phyloP scores from a whole-genome alignment of 2,888 invertebrate genomes.

The Chymomyza amoena region DNA sequence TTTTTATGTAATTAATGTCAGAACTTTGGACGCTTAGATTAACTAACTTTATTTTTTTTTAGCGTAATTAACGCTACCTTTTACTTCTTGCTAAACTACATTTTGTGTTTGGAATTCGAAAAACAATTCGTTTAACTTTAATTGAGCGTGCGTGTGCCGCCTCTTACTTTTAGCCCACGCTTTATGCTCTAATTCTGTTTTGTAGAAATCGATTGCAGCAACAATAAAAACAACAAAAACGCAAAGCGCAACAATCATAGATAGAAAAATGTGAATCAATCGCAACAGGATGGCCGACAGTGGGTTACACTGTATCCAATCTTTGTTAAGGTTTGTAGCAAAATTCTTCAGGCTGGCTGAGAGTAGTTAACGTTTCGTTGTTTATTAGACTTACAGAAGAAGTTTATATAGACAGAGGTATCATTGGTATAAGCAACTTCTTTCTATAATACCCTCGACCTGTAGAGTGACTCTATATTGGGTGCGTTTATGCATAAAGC shows the following conservation, averaged over 20 bases:
- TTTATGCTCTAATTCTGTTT: constrained; percentile 69
- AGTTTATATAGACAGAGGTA: too few species aligned
- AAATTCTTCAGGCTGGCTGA: too few species aligned
- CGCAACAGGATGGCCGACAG: constrained; percentile 30
- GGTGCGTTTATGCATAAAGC: background rate
- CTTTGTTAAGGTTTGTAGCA: background rate
- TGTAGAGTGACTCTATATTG: too few species aligned
- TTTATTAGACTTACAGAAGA: too few species aligned
- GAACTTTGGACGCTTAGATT: background rate
- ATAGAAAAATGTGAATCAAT: constrained; percentile 45
- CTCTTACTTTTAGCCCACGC: constrained; percentile 54
- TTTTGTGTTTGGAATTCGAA: background rate
- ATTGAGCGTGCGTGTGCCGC: constrained; percentile 38
- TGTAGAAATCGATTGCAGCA: constrained; percentile 69
- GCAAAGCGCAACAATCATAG: constrained; percentile 34
- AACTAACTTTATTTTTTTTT: background rate
- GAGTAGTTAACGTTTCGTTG: too few species aligned
- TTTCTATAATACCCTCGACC: too few species aligned
- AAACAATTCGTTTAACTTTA: constrained; percentile 48
- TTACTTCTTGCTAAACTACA: background rate
- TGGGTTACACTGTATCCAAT: constrained; percentile 25
- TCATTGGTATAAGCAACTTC: too few species aligned
- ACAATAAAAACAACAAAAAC: constrained; percentile 24
- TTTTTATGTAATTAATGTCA: background rate
- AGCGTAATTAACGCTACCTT: background rate